Percentiles rank a stretch among this genome's conserved stretches.
phyloP scores from a whole-genome alignment of 2,113 vertebrate species.

The Macquaria ambigua region DNA sequence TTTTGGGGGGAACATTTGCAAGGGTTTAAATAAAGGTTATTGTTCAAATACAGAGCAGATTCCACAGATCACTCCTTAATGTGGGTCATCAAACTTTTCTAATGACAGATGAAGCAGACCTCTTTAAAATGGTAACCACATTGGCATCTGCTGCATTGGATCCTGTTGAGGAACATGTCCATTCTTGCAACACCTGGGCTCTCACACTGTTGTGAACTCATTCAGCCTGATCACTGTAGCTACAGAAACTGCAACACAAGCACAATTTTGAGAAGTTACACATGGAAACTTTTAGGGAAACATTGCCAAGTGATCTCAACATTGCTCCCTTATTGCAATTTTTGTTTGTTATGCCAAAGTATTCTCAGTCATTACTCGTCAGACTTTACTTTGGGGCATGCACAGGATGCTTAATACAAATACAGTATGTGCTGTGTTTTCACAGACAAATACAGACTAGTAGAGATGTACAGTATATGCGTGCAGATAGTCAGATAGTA shows the following conservation, averaged over 20 bases:
- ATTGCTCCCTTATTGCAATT: background rate
- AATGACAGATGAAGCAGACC: background rate
- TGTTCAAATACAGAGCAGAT: background rate
- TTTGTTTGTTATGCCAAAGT: background rate
- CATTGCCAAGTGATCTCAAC: constrained; percentile 1
- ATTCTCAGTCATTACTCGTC: constrained; percentile 45
- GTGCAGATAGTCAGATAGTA: constrained; percentile 36
- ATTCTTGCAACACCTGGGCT: constrained; percentile 21
- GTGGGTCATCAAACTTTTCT: background rate
- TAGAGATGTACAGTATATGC: constrained; percentile 24
- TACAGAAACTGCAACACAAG: constrained; percentile 33
- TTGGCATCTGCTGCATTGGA: background rate
- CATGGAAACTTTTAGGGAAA: background rate
- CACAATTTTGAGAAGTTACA: background rate
- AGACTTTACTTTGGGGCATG: constrained; percentile 41
- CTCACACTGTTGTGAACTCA: constrained; percentile 1
- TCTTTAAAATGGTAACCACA: constrained; percentile 6
- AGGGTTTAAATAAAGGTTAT: constrained; percentile 9
- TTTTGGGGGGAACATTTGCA: constrained; percentile 15
- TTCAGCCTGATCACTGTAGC: constrained; percentile 6
- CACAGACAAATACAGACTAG: constrained; percentile 57
- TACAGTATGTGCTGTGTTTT: constrained; percentile 53
- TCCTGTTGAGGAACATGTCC: constrained; percentile 17
- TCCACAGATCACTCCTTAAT: background rate
- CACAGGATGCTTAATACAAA: constrained; percentile 32